Percentiles rank a stretch among this genome's conserved stretches.
These are phyloP conservation scores for Ectemnius cavifrons DNA, from an alignment of 2,888 invertebrate genomes.

Conservation along the genomic window DNA sequence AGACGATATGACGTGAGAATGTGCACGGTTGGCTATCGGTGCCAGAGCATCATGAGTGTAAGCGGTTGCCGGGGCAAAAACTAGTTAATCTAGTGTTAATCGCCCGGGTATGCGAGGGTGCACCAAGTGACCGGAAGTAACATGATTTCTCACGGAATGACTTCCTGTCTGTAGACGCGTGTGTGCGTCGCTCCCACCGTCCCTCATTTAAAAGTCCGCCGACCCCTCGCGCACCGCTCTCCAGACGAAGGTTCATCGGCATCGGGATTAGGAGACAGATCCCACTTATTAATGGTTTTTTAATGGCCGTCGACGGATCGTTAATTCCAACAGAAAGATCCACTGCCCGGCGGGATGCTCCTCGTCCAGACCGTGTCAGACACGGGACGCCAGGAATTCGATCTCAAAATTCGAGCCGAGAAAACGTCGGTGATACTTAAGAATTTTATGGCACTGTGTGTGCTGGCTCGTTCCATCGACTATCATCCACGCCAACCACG, in stretches of 20 bases:
- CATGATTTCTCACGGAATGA: slow-evolving; percentile 73
- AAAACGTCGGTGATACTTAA: slow-evolving; percentile 1
- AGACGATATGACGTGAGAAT: neutral
- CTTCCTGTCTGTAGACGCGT: slow-evolving; percentile 64
- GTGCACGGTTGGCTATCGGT: neutral
- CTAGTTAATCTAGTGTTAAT: slow-evolving; percentile 58
- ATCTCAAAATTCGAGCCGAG: slow-evolving; percentile 1
- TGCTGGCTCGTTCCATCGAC: neutral
- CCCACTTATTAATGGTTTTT: slow-evolving; percentile 21
- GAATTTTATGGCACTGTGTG: neutral
- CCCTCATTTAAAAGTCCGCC: slow-evolving; percentile 51
- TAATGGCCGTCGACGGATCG: slow-evolving; percentile 18
- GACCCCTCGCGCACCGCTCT: slow-evolving; percentile 1
- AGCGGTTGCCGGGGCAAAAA: slow-evolving; percentile 30
- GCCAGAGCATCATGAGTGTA: neutral
- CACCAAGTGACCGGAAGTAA: slow-evolving; percentile 69
- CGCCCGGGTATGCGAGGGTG: slow-evolving; percentile 45
- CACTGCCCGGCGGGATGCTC: neutral
- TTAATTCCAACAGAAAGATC: slow-evolving; percentile 15
- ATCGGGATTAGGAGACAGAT: slow-evolving; percentile 29
- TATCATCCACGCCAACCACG: neutral
- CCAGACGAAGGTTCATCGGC: slow-evolving; percentile 48
- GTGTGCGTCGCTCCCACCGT: slow-evolving; percentile 31
- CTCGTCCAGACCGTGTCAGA: neutral
- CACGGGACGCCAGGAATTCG: slow-evolving; percentile 2